phyloP scores from a whole-genome alignment of 2,888 invertebrate genomes.

The Dicyrtoma fusca region DNA sequence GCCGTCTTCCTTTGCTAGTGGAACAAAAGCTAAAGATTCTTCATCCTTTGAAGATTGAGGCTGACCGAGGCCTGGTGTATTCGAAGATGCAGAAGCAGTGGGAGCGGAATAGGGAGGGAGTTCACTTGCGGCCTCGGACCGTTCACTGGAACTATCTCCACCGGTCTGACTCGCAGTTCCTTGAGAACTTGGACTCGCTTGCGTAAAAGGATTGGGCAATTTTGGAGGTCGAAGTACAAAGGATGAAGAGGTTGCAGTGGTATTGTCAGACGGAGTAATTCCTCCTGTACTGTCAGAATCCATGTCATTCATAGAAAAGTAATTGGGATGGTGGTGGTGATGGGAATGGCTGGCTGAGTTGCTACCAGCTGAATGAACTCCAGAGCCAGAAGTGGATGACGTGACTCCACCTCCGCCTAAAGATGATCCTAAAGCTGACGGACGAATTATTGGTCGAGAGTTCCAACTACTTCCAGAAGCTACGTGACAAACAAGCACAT shows the following conservation, averaged over 20 bases:
- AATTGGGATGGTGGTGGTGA: conserved; percentile 9
- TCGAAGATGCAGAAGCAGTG: background rate
- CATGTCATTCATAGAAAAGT: conserved; percentile 25
- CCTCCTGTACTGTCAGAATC: conserved; percentile 1
- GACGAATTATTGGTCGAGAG: conserved; percentile 36
- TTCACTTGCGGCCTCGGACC: background rate
- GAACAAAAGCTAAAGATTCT: conserved; percentile 26
- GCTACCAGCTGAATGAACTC: too few species aligned
- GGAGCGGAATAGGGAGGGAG: background rate
- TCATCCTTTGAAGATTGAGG: background rate
- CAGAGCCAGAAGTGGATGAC: background rate
- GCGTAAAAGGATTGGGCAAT: conserved; percentile 24
- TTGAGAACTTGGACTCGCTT: background rate
- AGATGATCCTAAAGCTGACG: conserved; percentile 31
- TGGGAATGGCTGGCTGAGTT: too few species aligned
- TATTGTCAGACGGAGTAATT: background rate
- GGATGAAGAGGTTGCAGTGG: conserved; percentile 4
- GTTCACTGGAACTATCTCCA: background rate
- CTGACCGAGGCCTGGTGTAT: background rate
- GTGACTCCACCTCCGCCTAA: conserved; percentile 24
- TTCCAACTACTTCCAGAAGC: conserved; percentile 21
- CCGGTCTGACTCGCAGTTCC: background rate
- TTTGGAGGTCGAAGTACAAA: conserved; percentile 34
- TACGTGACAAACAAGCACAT: too few species aligned
- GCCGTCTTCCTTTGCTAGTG: conserved; percentile 25